Percentiles rank a stretch among this genome's conserved stretches.
Conservation (phyloP, 2,797 vertebrate genomes). For the Florisuga fusca region DNA sequence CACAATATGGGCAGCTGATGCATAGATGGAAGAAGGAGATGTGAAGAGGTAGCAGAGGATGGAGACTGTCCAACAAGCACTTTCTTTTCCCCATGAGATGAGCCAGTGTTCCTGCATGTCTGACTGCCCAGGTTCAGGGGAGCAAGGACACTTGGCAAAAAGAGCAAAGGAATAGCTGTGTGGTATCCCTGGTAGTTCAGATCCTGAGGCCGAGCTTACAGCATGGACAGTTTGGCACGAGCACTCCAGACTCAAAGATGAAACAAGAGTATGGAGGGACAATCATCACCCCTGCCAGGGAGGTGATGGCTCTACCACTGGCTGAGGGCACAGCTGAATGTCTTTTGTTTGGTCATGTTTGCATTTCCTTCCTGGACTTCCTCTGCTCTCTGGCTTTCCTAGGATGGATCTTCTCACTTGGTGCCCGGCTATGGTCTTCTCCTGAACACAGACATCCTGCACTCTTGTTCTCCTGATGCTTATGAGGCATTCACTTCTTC, state of each 20-base stretch:
- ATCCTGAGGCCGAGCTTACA: background rate
- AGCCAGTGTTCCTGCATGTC: background rate
- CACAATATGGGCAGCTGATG: background rate
- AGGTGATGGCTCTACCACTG: background rate
- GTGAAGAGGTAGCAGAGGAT: background rate
- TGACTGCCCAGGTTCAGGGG: background rate
- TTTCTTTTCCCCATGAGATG: background rate
- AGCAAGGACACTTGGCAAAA: background rate
- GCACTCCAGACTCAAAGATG: background rate
- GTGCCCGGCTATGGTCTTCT: background rate
- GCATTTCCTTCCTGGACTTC: background rate
- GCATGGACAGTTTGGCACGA: background rate
- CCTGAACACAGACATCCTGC: accelerated
- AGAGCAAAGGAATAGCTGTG: background rate
- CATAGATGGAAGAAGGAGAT: background rate
- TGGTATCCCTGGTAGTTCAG: background rate
- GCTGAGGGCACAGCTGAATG: background rate
- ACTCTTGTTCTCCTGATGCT: background rate
- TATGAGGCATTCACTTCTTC: background rate
- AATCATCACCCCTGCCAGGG: background rate
- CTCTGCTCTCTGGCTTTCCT: background rate
- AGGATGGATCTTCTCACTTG: background rate
- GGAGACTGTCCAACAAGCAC: background rate
- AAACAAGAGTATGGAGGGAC: background rate
- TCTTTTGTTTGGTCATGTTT: background rate